Base-by-base conservation (phyloP, 2,113 vertebrate genomes). In the Chelonoidis abingdonii region DNA sequence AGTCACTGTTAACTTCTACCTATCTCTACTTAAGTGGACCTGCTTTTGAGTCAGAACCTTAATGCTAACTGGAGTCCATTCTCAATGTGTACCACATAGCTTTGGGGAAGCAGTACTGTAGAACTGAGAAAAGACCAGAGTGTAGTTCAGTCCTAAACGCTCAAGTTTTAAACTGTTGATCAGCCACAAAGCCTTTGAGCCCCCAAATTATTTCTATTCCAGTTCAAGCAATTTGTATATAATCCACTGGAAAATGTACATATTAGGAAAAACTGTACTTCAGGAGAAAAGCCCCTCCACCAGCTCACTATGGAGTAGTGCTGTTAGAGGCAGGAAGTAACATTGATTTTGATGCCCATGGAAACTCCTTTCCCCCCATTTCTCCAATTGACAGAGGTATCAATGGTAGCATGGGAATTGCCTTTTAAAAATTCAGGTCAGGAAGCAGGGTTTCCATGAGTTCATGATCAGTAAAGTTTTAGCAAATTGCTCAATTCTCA, bases 201-300 rank as follows among this genome's bases (percentile, higher is more conserved):
- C 12, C 4, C 8, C 47, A 75, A 76, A 90, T 92, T 16, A 87
- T 57, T 38, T 95, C 83, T 91, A 4, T 95, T 85, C 87, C 86
- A 65, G 22, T 65, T 89, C 65, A 59, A 44, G 41, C 8, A 62
- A 19, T 41, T 84, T 97, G 22, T 92, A 92, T 94, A 93, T 62
- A 90, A 83, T 95, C 91, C 19, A 93, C 41, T 75, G 87, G 54
- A 87, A 94, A 95, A 94, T 83, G 79, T 11, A 56, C 38, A 79
- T 95, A 5, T 8, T 82, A 69, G 79, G 83, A 80, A 56, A 86
- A 88, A 89, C 31, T 84, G 35, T 9, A 93, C 75, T 35, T 85
- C n/a, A 44, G 31, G 62, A 8, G 16, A 65, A 65, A 65, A 65
- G 57, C 12, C 31, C 35, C 35, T 69, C 35, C 35, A n/a, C 35